Percentiles rank a stretch among this genome's conserved stretches.
These are phyloP conservation scores for Cinclus cinclus DNA, from an alignment of 2,113 vertebrate genomes.

Conservation along the genomic window DNA sequence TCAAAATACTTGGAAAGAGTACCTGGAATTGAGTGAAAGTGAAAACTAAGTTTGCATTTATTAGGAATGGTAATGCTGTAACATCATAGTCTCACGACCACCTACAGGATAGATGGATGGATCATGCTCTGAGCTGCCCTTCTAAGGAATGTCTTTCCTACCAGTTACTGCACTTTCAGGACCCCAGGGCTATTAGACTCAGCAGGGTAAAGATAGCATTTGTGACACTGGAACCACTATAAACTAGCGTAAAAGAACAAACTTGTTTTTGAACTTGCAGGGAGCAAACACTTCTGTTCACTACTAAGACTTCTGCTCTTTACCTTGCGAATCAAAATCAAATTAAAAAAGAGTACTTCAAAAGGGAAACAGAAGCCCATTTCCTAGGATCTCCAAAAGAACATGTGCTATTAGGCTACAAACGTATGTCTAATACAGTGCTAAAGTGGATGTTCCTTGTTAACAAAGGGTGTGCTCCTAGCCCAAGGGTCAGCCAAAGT, in stretches of 20 bases:
- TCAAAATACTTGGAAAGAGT: neutral
- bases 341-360: neutral
- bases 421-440: neutral
- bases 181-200: neutral
- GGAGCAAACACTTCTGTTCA: neutral
- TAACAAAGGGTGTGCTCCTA: neutral
- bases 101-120: neutral
- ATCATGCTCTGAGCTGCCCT: neutral
- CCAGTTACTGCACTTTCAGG: neutral
- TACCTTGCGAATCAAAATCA: neutral
- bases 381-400: neutral
- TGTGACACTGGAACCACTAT: neutral
- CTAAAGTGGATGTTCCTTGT: neutral
- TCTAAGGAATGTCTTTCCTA: neutral
- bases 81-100: neutral
- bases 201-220: neutral
- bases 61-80: neutral
- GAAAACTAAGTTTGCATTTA: neutral
- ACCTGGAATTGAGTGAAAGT: neutral
- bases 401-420: rapidly evolving
- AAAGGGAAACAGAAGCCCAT: neutral
- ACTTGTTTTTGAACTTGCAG: neutral
- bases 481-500: neutral
- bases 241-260: neutral
- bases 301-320: neutral